phyloP scores from a whole-genome alignment of 2,888 invertebrate genomes.

The Philereme transversata region DNA sequence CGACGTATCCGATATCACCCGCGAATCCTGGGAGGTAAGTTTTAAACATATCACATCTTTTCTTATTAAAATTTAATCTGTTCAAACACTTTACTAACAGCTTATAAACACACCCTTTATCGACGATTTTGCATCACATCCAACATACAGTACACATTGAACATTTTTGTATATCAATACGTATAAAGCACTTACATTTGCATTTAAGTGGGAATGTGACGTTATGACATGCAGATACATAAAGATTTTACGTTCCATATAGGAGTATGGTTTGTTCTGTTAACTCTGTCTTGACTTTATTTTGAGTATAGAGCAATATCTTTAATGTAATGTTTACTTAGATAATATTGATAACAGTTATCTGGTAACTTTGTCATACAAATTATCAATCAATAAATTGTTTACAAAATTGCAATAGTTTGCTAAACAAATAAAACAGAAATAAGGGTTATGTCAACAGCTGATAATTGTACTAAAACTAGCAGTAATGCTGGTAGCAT shows the following conservation, averaged over 20 bases:
- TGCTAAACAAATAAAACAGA: constrained; percentile 2
- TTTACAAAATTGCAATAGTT: not conserved
- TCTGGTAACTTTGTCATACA: constrained; percentile 13
- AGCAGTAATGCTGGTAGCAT: no score
- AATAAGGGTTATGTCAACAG: constrained; percentile 16
- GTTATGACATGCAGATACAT: constrained; percentile 42
- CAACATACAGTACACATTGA: constrained; percentile 77
- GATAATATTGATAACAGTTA: not conserved
- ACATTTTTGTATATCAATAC: constrained; percentile 49
- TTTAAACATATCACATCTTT: not conserved
- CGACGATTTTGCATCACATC: constrained; percentile 65
- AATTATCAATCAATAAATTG: constrained; percentile 2
- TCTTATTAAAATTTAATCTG: not conserved
- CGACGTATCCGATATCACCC: constrained; percentile 91
- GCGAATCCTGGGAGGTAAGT: constrained; percentile 97
- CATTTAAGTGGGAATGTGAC: constrained; percentile 39
- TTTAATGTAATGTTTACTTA: constrained; percentile 30
- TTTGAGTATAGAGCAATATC: constrained; percentile 8
- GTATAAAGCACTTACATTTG: constrained; percentile 40
- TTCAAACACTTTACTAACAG: constrained; percentile 30
- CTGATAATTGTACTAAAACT: not conserved
- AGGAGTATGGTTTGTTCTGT: constrained; percentile 29
- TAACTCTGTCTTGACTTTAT: constrained; percentile 12
- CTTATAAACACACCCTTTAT: constrained; percentile 55
- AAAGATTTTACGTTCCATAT: constrained; percentile 48